Conservation (phyloP, 2,888 invertebrate genomes). For the Electrophaes corylata region DNA sequence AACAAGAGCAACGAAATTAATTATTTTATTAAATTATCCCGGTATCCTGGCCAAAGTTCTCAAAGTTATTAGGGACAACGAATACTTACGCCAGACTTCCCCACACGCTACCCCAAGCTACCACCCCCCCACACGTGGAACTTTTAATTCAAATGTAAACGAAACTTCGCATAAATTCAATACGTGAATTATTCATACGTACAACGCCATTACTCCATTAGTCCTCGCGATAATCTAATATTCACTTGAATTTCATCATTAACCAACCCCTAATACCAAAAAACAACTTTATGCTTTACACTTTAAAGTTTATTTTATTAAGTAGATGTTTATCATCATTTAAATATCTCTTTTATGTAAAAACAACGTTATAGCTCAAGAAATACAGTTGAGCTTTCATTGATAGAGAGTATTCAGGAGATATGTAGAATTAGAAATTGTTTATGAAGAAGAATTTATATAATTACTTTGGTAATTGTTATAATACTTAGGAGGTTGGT, state of each 20-base stretch:
- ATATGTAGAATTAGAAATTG: constrained; percentile 52
- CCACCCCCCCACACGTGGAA: constrained; percentile 31
- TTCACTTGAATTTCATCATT: constrained; percentile 51
- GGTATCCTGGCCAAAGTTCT: not conserved
- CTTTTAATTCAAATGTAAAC: constrained; percentile 59
- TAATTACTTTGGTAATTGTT: constrained; percentile 55
- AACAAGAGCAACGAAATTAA: too few relatives aligned
- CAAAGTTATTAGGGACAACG: not conserved
- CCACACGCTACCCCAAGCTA: not conserved
- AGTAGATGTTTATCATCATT: not conserved
- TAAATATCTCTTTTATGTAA: not conserved
- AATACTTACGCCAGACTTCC: not conserved
- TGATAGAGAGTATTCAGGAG: constrained; percentile 27
- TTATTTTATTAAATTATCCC: not conserved
- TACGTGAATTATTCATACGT: constrained; percentile 60
- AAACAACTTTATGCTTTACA: constrained; percentile 25
- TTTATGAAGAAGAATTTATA: constrained; percentile 49
- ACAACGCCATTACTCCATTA: constrained; percentile 58
- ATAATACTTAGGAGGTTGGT: constrained; percentile 45
- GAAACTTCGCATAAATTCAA: constrained; percentile 57
- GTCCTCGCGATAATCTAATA: constrained; percentile 47
- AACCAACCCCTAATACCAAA: constrained; percentile 11
- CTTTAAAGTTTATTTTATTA: constrained; percentile 11
- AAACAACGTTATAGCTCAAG: constrained; percentile 7
- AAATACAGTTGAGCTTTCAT: constrained; percentile 19